phyloP scores from a whole-genome alignment of 2,797 vertebrate genomes.

The Notoglanidium macrostoma region DNA sequence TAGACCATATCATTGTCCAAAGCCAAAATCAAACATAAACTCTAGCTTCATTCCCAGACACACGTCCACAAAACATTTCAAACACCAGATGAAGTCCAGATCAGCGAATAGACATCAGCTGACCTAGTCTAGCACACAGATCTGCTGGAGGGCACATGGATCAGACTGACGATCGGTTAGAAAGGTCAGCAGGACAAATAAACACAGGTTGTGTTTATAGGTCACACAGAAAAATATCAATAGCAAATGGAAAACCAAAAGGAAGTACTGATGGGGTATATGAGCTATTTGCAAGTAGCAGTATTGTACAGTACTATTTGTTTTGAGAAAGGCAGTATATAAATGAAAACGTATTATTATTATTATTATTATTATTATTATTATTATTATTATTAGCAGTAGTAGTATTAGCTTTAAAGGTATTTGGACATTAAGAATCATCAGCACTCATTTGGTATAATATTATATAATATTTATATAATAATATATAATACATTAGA shows the following conservation, averaged over 20 bases:
- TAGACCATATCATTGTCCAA: slow-evolving; percentile 42
- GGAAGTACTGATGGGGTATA: neutral
- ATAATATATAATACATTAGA: neutral
- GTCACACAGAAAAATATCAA: slow-evolving; percentile 47
- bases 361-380: neutral
- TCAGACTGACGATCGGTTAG: slow-evolving; percentile 35
- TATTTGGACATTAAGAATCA: neutral
- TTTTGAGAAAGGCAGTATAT: no score
- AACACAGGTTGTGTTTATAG: slow-evolving; percentile 37
- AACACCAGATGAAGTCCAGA: slow-evolving; percentile 29
- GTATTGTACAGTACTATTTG: neutral
- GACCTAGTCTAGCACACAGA: slow-evolving; percentile 14
- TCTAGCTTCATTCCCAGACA: slow-evolving; percentile 26
- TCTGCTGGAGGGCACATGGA: slow-evolving; percentile 15
- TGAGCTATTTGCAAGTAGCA: neutral
- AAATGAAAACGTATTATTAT: neutral
- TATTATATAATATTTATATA: neutral
- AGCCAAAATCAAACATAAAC: slow-evolving; percentile 41
- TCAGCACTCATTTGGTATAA: neutral
- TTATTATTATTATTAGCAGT: slow-evolving; percentile 8
- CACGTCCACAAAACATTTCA: slow-evolving; percentile 5
- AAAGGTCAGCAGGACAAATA: slow-evolving; percentile 54
- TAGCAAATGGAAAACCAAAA: slow-evolving; percentile 35
- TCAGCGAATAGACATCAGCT: slow-evolving; percentile 32
- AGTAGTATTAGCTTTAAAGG: neutral